These are phyloP conservation scores for Spongilla lacustris DNA, from an alignment of 37 sponge, comb jelly and placozoan genomes.

Conservation along the genomic window DNA sequence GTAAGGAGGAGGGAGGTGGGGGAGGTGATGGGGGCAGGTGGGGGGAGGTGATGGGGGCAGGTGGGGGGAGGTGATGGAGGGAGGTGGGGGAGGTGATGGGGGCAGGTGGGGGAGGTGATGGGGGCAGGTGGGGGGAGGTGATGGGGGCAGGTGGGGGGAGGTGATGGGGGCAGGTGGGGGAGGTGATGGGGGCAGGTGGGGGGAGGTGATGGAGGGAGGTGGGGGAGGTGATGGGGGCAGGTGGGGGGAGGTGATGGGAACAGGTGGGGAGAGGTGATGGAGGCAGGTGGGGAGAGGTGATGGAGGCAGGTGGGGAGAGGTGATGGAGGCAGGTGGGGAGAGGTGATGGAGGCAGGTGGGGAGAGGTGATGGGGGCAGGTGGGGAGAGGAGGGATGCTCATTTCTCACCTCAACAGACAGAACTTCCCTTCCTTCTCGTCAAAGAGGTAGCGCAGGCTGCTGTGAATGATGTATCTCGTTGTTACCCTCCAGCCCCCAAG, in stretches of 20 bases:
- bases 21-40: too few species aligned
- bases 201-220: neutral
- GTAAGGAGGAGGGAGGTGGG: too few species aligned
- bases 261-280: neutral
- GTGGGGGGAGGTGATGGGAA: neutral
- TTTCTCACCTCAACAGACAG: slow-evolving; percentile 9
- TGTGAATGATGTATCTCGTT: neutral
- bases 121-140: too few species aligned
- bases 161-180: neutral
- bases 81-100: too few species aligned
- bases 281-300: neutral
- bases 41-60: too few species aligned
- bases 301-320: neutral
- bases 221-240: neutral
- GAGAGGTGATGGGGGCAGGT: neutral
- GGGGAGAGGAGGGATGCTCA: neutral
- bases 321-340: neutral
- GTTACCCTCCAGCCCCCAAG: neutral
- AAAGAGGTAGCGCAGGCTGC: slow-evolving; percentile 32
- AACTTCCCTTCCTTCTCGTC: slow-evolving; percentile 19
- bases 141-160: neutral
- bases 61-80: too few species aligned
- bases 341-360: neutral
- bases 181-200: neutral
- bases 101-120: too few species aligned